Percentiles rank a stretch among this genome's conserved stretches.
phyloP scores from a whole-genome alignment of 2,113 vertebrate genomes.

The Siniperca chuatsi region DNA sequence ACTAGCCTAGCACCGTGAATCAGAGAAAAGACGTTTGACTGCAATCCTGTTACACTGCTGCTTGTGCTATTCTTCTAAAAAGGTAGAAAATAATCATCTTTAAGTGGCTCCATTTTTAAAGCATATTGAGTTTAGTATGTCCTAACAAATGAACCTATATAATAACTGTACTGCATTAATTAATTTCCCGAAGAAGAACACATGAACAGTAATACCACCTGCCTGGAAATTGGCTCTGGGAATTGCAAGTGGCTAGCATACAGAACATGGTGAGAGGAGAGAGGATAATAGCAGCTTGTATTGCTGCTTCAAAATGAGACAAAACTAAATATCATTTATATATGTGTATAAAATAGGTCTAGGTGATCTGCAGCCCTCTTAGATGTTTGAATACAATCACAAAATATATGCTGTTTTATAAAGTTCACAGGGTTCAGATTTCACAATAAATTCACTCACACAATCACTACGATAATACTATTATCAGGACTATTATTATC shows the following conservation, averaged over 20 bases:
- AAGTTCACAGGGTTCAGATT: background rate
- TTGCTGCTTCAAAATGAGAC: conserved; percentile 7
- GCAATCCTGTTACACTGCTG: conserved; percentile 30
- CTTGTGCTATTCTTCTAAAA: conserved; percentile 31
- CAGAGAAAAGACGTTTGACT: conserved; percentile 40
- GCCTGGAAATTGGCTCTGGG: conserved; percentile 42
- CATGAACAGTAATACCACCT: conserved; percentile 34
- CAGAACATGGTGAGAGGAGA: conserved; percentile 9
- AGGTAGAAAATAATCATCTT: conserved; percentile 28
- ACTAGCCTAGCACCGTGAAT: conserved; percentile 42
- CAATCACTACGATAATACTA: background rate
- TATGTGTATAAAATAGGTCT: background rate
- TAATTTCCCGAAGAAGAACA: conserved; percentile 29
- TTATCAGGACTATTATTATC: background rate
- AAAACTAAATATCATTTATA: background rate
- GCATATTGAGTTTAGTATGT: background rate
- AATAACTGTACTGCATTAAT: conserved; percentile 26
- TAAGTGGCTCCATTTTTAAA: conserved; percentile 42
- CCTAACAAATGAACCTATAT: conserved; percentile 35
- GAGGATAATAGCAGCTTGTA: conserved; percentile 9
- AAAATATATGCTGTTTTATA: background rate
- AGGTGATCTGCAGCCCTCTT: background rate
- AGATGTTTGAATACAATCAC: background rate
- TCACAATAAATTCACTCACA: background rate
- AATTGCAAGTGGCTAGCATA: conserved; percentile 11